These are phyloP conservation scores for Todiramphus chloris DNA, from an alignment of 2,113 vertebrate species.

Conservation along the genomic window DNA sequence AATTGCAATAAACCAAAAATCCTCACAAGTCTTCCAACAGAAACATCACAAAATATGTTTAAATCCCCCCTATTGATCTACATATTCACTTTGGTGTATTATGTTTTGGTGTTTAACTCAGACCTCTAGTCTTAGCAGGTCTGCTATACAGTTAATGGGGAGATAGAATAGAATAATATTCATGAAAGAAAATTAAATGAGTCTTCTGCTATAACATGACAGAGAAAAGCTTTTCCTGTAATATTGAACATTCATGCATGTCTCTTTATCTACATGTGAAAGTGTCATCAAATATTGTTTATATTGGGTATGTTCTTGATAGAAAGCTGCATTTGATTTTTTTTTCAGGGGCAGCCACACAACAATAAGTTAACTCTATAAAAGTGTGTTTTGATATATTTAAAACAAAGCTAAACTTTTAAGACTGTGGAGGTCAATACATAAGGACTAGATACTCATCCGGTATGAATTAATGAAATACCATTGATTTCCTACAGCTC, in stretches of 20 bases:
- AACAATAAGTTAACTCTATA: background rate
- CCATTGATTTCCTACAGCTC: background rate
- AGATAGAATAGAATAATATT: background rate
- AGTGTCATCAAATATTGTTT: background rate
- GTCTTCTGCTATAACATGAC: background rate
- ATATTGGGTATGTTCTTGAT: background rate
- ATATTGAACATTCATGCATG: background rate
- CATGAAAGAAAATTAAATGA: background rate
- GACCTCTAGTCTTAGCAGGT: background rate
- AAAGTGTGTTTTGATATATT: background rate
- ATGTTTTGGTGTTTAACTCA: background rate
- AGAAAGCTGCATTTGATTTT: background rate
- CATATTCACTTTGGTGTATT: background rate
- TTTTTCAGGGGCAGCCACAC: background rate
- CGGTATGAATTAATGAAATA: background rate
- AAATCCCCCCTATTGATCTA: fast-evolving
- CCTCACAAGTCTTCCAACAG: background rate
- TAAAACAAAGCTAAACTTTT: background rate
- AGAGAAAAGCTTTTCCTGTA: background rate
- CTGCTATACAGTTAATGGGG: background rate
- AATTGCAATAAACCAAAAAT: background rate
- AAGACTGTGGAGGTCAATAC: background rate
- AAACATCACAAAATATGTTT: background rate
- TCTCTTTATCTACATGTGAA: background rate
- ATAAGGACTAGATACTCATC: background rate